These are phyloP conservation scores for Watsonalla binaria DNA, from an alignment of 2,888 invertebrate species.

Conservation along the genomic window DNA sequence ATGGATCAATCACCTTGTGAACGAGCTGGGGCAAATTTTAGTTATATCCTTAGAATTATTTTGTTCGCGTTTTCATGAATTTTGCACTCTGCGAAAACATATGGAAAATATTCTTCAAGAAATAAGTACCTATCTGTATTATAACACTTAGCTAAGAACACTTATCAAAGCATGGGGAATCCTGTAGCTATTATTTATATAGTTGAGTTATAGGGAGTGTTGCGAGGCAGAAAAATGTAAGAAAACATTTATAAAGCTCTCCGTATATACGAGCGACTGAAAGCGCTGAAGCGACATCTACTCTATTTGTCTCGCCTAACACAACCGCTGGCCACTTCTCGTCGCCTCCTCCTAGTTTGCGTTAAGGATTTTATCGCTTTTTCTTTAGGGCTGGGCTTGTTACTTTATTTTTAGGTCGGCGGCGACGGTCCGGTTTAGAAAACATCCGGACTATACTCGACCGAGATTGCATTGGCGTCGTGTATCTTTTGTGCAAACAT, in stretches of 20 bases:
- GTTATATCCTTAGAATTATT: not conserved
- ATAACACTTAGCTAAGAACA: not conserved
- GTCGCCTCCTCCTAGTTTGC: conserved; percentile 57
- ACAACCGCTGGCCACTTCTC: conserved; percentile 64
- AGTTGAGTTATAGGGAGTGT: conserved; percentile 17
- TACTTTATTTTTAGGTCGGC: conserved; percentile 28
- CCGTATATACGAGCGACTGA: conserved; percentile 37
- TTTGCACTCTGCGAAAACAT: too few species aligned
- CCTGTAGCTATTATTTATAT: not conserved
- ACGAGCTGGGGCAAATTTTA: conserved; percentile 2
- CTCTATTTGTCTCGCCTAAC: conserved; percentile 67
- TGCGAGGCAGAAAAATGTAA: conserved; percentile 37
- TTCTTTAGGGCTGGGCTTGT: conserved; percentile 41
- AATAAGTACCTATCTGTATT: too few species aligned
- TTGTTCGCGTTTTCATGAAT: too few species aligned
- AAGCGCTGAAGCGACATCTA: conserved; percentile 54
- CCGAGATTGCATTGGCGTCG: not conserved
- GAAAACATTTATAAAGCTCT: conserved; percentile 60
- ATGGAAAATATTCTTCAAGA: too few species aligned
- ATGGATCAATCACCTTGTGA: conserved; percentile 17
- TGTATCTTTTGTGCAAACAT: not conserved
- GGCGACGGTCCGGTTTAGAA: conserved; percentile 14
- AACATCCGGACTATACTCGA: conserved; percentile 10
- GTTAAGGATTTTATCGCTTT: conserved; percentile 63
- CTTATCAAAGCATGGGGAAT: conserved; percentile 10